These are phyloP conservation scores for Gallinago stenura DNA, from an alignment of 2,797 vertebrate species.

Conservation along the genomic window DNA sequence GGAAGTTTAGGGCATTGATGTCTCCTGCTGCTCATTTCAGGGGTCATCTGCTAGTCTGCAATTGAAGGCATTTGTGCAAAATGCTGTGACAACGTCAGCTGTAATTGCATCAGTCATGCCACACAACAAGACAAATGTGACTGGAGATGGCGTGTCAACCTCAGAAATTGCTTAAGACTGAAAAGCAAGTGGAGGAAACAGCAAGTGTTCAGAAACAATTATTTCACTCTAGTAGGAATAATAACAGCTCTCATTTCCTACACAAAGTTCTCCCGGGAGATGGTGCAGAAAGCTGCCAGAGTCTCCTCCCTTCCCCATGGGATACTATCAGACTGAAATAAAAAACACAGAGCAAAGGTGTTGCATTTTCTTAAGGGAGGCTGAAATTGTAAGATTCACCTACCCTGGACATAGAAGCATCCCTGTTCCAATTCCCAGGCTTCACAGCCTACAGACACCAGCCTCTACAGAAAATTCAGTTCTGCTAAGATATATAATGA, in stretches of 20 bases:
- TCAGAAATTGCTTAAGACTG: constrained; percentile 26
- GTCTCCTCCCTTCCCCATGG: background rate
- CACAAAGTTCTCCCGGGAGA: background rate
- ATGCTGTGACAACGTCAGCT: constrained; percentile 8
- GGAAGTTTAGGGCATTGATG: background rate
- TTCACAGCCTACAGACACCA: background rate
- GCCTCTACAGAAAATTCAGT: background rate
- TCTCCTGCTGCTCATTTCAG: background rate
- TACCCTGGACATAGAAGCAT: background rate
- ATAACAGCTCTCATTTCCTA: background rate
- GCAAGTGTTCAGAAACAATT: background rate
- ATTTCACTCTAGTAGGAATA: background rate
- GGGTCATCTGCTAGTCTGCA: background rate
- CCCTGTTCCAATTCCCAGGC: background rate
- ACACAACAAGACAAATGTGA: background rate
- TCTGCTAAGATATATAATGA: background rate
- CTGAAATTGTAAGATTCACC: background rate
- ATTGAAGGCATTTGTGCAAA: background rate
- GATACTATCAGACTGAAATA: background rate
- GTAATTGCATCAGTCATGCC: constrained; percentile 24
- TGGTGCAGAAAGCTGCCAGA: background rate
- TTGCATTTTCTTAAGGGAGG: background rate
- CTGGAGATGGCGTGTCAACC: constrained; percentile 20
- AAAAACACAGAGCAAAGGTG: background rate
- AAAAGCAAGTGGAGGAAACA: background rate